phyloP scores from a whole-genome alignment of 1,140 invertebrate species.

The Cyrtorhinus lividipennis region DNA sequence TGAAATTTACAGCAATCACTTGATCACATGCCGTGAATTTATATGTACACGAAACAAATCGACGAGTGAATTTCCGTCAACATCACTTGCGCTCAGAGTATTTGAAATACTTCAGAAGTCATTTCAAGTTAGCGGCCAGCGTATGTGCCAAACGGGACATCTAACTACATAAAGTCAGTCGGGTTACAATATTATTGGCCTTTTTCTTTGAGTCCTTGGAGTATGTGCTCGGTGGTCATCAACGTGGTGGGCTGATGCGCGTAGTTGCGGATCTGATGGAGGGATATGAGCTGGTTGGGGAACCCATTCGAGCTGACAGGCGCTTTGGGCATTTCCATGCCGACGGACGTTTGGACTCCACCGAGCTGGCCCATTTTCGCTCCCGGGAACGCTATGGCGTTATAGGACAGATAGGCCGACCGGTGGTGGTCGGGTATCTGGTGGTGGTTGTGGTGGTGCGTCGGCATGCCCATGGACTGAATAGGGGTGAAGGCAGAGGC shows the following conservation, averaged over 20 bases:
- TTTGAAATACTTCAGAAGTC: too few relatives aligned
- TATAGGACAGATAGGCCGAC: constrained; percentile 70
- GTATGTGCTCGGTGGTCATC: constrained; percentile 27
- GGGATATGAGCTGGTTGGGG: constrained; percentile 86
- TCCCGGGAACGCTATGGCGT: constrained; percentile 49
- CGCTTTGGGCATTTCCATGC: constrained; percentile 35
- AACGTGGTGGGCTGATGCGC: constrained; percentile 61
- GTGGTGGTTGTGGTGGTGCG: constrained; percentile 54
- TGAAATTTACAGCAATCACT: too few relatives aligned
- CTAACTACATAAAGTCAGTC: background rate
- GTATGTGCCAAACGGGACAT: too few relatives aligned
- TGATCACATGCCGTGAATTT: too few relatives aligned
- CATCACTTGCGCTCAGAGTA: too few relatives aligned
- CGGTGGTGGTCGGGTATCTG: constrained; percentile 51
- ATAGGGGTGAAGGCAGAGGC: constrained; percentile 84
- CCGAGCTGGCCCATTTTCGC: constrained; percentile 30
- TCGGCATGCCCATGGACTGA: constrained; percentile 60
- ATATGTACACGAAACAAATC: too few relatives aligned
- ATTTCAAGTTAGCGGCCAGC: too few relatives aligned
- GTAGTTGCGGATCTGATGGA: constrained; percentile 94
- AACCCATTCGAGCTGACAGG: constrained; percentile 52
- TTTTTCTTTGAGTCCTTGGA: constrained; percentile 27
- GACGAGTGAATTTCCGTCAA: too few relatives aligned
- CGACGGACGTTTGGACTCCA: constrained; percentile 24
- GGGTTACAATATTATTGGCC: constrained; percentile 23